Evolutionary conservation across 2,888 invertebrate genomes (phyloP), one percentile per base, ranked within the genome.

Genomic region (Drymonia ruficornis): DNA sequence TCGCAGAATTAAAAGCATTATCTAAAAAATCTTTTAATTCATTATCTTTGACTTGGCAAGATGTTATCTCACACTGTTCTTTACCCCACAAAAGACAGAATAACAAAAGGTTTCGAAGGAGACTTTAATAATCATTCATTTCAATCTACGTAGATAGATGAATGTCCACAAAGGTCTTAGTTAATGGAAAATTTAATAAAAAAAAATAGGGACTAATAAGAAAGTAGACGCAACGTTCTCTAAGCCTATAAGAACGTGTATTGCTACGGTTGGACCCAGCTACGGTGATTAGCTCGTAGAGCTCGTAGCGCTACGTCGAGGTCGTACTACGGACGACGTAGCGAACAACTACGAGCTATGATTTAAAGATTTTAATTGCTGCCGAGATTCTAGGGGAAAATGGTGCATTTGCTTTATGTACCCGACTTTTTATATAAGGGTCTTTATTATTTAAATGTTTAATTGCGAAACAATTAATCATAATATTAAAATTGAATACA

Each of bases 41-140:
- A 66, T 66, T 58, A 66, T 72, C 67, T 65, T 36, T 34, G 50
- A 69, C 57, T 59, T 60, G 61, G 53, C 65, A 58, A 70, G 76
- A 72, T 74, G 54, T 28, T 65, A 70, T 69, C 78, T 61, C 53
- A 59, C 65, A 63, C 69, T 75, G 72, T 77, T 69, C 70, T 63
- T 61, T 65, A 56, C 56, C 45, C 52, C 59, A 65, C 63, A 64
- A 63, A 65, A 68, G 63, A 65, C 68, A 61, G 60, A 63, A 72
- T 61, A 68, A 67, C 61, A 74, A 69, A 67, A 64, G 65, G 50
- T 70, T 64, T 58, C 53, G 57, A 60, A 62, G 55, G 58, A 67
- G 64, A 62, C 63, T 66, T 65, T 66, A 56, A 61, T 65, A 65
- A 76, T 72, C 77, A 55, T 62, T 57, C 59, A 54, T 68, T 63